Evolutionary conservation across 92 coral and sea anemone species (phyloP).

Genomic region (Chrysogorgia sp.): DNA sequence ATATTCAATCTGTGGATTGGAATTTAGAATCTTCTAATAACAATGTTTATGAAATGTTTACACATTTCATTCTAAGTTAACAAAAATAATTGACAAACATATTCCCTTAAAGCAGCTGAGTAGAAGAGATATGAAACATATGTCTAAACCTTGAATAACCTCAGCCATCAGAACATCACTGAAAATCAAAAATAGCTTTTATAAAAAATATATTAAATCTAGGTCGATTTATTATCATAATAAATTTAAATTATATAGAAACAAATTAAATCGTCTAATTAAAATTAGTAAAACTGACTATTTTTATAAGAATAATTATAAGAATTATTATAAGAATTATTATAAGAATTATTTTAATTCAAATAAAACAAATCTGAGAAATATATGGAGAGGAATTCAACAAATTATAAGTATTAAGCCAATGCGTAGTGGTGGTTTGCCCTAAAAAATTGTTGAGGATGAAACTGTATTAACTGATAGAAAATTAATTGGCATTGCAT

Average conservation of each 20-base stretch:
- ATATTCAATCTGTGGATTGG: background rate
- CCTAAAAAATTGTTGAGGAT: constrained; percentile 20
- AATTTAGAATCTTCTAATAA: constrained; percentile 4
- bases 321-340: no score
- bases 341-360: constrained; percentile 35
- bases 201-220: constrained; percentile 31
- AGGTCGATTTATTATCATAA: no score
- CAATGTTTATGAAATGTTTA: constrained; percentile 30
- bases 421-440: background rate
- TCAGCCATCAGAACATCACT: constrained; percentile 41
- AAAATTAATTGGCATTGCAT: background rate
- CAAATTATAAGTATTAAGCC: constrained; percentile 34
- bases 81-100: constrained; percentile 37
- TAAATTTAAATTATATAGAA: constrained; percentile 48
- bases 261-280: constrained; percentile 44
- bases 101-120: constrained; percentile 52
- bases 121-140: constrained; percentile 39
- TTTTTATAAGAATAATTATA: no score
- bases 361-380: constrained; percentile 22
- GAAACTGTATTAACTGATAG: background rate
- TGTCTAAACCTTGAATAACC: constrained; percentile 60
- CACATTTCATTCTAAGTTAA: constrained; percentile 40
- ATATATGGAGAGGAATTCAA: constrained; percentile 49
- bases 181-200: constrained; percentile 44
- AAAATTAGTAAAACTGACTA: constrained; percentile 57